Evolutionary conservation across 2,888 invertebrate genomes (phyloP).

Genomic region (Drosophila aldrichi): DNA sequence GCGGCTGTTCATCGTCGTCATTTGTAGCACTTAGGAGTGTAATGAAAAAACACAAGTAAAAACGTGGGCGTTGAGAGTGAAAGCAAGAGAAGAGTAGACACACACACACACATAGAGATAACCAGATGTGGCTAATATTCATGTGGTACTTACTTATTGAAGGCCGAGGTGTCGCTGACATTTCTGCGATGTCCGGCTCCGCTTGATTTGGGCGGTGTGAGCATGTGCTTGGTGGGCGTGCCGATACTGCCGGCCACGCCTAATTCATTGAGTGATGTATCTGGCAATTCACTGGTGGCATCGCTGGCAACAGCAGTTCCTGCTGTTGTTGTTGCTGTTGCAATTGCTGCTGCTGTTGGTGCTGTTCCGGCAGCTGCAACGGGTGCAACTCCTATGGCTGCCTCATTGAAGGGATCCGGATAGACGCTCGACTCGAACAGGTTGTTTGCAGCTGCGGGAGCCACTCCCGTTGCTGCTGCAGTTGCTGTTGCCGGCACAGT

Average conservation of each 20-base stretch:
- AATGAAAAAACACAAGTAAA: constrained; percentile 27
- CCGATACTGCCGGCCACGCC: constrained; percentile 34
- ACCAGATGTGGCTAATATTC: constrained; percentile 16
- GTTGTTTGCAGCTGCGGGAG: constrained; percentile 86
- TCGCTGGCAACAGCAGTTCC: constrained; percentile 49
- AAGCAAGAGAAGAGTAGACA: constrained; percentile 67
- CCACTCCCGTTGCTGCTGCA: constrained; percentile 28
- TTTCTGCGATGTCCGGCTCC: constrained; percentile 89
- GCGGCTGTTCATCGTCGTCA: constrained; percentile 58
- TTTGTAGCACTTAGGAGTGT: constrained; percentile 50
- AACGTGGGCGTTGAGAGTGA: constrained; percentile 33
- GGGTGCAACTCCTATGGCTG: constrained; percentile 9
- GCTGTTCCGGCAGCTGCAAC: constrained; percentile 44
- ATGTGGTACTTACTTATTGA: constrained; percentile 89
- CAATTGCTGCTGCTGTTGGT: constrained; percentile 4
- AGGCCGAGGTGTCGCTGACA: constrained; percentile 93
- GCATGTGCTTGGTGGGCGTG: constrained; percentile 82
- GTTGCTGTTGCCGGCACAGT: constrained; percentile 85
- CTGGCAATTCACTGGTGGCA: constrained; percentile 29
- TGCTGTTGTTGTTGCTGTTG: constrained; percentile 22
- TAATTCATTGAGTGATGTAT: constrained; percentile 38
- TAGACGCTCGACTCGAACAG: constrained; percentile 88
- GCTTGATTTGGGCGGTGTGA: constrained; percentile 81
- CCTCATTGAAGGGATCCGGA: constrained; percentile 90
- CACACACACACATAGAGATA: constrained; percentile 44